Evolutionary conservation across 2,888 invertebrate genomes (phyloP).

Genomic region (Scaptomyza cyrtandrae): DNA sequence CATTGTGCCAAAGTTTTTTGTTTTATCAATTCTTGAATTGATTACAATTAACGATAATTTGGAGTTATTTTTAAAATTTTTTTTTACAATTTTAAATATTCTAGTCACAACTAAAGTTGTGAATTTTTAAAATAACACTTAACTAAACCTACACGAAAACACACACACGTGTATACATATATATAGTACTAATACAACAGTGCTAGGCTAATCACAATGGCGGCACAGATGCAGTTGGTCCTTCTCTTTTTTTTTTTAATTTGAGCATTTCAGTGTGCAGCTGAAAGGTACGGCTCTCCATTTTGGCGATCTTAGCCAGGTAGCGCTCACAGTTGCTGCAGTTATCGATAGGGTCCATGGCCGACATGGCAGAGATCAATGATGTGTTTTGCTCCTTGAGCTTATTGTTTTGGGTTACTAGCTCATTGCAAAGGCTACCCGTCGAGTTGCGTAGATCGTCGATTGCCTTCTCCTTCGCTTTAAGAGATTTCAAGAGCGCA

Average conservation of each 20-base stretch:
- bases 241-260: not conserved
- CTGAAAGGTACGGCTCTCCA: slow-evolving; percentile 19
- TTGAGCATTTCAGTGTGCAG: not conserved
- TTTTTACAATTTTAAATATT: slow-evolving; percentile 16
- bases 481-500: slow-evolving; percentile 38
- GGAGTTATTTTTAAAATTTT: not conserved
- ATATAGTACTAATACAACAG: not conserved
- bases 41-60: not conserved
- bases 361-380: slow-evolving; percentile 21
- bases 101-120: slow-evolving; percentile 14
- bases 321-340: slow-evolving; percentile 42
- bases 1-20: not conserved
- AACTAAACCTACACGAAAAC: slow-evolving; percentile 3
- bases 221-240: not conserved
- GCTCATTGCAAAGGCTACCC: slow-evolving; percentile 35
- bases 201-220: not conserved
- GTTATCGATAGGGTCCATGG: not conserved
- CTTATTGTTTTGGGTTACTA: slow-evolving; percentile 40
- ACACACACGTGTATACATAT: not conserved
- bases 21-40: not conserved
- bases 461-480: slow-evolving; percentile 48
- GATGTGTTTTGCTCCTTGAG: slow-evolving; percentile 36
- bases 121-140: slow-evolving; percentile 6
- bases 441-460: slow-evolving; percentile 45
- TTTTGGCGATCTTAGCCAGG: slow-evolving; percentile 13